Conservation (phyloP, 2,113 vertebrate genomes). For the Ramphastos sulfuratus region DNA sequence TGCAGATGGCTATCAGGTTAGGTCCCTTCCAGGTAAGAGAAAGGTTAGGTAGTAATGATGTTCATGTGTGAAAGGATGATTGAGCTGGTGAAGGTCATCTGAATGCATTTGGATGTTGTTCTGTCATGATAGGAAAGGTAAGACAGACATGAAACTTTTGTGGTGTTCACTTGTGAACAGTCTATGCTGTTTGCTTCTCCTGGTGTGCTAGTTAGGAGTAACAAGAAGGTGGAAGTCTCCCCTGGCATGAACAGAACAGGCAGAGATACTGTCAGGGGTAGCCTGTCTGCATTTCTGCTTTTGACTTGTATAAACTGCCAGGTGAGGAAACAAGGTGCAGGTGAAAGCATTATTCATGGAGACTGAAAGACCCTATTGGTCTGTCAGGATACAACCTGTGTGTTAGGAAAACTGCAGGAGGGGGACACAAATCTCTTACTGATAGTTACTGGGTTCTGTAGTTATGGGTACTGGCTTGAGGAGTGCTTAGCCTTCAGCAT, state of each 20-base stretch:
- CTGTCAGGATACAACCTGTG: neutral
- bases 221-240: neutral
- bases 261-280: neutral
- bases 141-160: neutral
- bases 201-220: neutral
- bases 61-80: neutral
- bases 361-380: neutral
- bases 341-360: neutral
- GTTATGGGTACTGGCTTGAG: neutral
- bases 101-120: neutral
- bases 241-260: neutral
- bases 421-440: neutral
- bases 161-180: neutral
- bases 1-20: no score
- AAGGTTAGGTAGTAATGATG: no score
- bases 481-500: neutral
- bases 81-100: neutral
- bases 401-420: neutral
- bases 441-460: neutral
- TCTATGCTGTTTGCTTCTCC: neutral
- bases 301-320: neutral
- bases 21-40: no score
- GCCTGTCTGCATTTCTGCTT: neutral
- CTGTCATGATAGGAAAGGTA: neutral
- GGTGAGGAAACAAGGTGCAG: neutral